These are phyloP conservation scores for Falcunculus frontatus DNA, from an alignment of 2,113 vertebrate genomes.

Conservation along the genomic window DNA sequence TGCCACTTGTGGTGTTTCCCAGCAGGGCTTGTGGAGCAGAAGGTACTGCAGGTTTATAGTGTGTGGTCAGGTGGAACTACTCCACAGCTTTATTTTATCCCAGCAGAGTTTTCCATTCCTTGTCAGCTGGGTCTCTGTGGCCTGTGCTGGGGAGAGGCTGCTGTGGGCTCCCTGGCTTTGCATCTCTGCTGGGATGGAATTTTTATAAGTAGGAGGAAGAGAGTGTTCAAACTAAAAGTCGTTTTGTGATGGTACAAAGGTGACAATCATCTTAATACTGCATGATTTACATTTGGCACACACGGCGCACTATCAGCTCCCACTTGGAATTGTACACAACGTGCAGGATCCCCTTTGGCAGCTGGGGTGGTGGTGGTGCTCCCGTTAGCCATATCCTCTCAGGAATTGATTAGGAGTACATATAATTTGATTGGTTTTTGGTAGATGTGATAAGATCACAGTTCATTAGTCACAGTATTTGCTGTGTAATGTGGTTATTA, in stretches of 20 bases:
- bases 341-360: background rate
- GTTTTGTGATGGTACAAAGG: background rate
- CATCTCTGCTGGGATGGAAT: background rate
- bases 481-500: background rate
- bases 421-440: background rate
- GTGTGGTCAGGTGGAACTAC: background rate
- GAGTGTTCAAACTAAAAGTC: background rate
- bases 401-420: background rate
- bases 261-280: background rate
- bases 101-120: background rate
- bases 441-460: background rate
- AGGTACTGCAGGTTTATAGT: background rate
- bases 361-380: background rate
- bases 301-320: fast-evolving
- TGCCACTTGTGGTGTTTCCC: background rate
- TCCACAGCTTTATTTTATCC: background rate
- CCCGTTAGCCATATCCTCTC: background rate
- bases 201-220: background rate
- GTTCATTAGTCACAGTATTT: background rate
- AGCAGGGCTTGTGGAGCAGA: background rate
- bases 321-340: fast-evolving
- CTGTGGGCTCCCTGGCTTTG: background rate
- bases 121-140: background rate
- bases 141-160: background rate
- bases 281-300: background rate